phyloP scores from a whole-genome alignment of 2,888 invertebrate species.

The Furcula furcula region DNA sequence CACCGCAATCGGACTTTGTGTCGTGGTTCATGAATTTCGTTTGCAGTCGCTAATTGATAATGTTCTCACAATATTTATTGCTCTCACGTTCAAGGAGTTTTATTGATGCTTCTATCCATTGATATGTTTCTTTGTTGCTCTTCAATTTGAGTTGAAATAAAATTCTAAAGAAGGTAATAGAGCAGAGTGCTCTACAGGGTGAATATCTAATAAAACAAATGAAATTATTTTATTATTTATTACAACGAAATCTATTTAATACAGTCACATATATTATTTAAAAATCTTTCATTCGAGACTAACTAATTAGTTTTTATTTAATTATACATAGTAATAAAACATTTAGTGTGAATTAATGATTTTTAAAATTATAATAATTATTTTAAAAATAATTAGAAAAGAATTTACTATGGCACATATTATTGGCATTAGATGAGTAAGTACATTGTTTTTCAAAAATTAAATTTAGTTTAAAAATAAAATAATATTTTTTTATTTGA shows the following conservation, averaged over 20 bases:
- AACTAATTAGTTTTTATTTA: conserved; percentile 20
- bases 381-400: conserved; percentile 15
- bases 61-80: conserved; percentile 22
- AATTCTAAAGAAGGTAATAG: not conserved
- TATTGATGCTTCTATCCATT: not conserved
- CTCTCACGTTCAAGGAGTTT: not conserved
- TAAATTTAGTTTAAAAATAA: not conserved
- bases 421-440: conserved; percentile 17
- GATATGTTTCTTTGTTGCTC: too few species aligned
- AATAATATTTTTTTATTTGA: conserved; percentile 7
- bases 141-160: too few species aligned
- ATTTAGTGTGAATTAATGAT: too few species aligned
- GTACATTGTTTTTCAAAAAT: conserved; percentile 3
- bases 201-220: conserved; percentile 13
- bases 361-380: conserved; percentile 12
- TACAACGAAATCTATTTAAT: conserved; percentile 76
- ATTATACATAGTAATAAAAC: conserved; percentile 17
- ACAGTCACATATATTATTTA: conserved; percentile 65
- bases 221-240: conserved; percentile 50
- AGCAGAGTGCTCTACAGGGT: not conserved
- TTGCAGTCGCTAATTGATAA: conserved; percentile 54
- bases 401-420: conserved; percentile 15
- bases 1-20: conserved; percentile 57
- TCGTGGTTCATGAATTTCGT: conserved; percentile 57
- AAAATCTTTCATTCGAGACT: conserved; percentile 31